Base-by-base conservation (phyloP, 2,797 vertebrate genomes). In the Trachurus trachurus region DNA sequence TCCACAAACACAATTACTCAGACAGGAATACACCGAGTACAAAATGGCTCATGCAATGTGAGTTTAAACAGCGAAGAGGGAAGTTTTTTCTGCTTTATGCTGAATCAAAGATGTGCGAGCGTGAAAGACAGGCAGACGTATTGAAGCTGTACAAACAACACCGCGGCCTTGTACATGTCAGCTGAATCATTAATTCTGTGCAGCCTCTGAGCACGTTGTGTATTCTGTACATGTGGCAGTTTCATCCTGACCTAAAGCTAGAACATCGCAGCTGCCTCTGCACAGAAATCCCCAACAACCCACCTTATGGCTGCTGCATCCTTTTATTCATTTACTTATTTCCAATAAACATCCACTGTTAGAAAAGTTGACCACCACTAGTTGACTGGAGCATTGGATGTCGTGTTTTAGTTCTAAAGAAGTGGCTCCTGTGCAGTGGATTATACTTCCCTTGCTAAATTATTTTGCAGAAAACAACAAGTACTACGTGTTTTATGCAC, bases 1-100 rank as follows among this genome's bases (percentile, higher is more conserved):
- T 71, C 49, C 69, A 67, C 68, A 74, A 81, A 87, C 57, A 82
- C 67, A 73, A 76, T 85, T 63, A 72, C 71, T 78, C 72, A 76
- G 53, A 80, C 75, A 61, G 49, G 61, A 59, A 63, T 13, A 76
- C 50, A 58, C 60, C 61, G 26, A 71, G 69, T 59, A 76, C 62
- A 74, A 62, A 86, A 57, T 3, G 26, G 42, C 64, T 57, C 34
- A 81, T 59, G 62, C 54, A 67, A 22, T 31, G 40, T 7, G 63
- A 59, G 59, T 37, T 31, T 67, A 7, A 74, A 45, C 56, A 74
- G 6, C 1, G 6, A 69, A 15, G 59, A 44, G 50, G 54, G 60
- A 4, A 49, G 22, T 12, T 45, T n/a, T 79, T 49, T 8, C 34
- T 70, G 53, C 59, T 70, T 80, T 22, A 34, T 49, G 57, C 9